These are phyloP conservation scores for Jaculus jaculus DNA, from an alignment of 2,113 vertebrate species.

Conservation along the genomic window DNA sequence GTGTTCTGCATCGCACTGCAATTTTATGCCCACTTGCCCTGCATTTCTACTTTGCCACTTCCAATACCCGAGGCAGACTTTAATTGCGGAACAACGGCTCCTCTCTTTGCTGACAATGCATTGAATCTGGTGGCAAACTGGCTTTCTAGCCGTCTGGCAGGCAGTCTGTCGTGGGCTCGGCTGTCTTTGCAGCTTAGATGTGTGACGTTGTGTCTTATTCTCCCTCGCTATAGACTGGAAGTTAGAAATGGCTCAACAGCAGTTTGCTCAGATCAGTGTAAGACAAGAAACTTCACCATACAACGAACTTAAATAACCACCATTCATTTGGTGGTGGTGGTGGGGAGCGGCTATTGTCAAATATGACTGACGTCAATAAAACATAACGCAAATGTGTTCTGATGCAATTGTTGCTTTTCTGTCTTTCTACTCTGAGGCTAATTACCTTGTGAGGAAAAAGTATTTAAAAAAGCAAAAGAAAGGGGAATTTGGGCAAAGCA, in stretches of 20 bases:
- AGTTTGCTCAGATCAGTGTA: conserved; percentile 48
- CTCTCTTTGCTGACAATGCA: conserved; percentile 1
- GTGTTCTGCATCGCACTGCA: not conserved
- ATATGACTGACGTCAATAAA: conserved; percentile 5
- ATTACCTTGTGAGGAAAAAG: conserved; percentile 41
- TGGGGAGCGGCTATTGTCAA: conserved; percentile 28
- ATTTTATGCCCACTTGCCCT: not conserved
- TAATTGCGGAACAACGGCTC: not conserved
- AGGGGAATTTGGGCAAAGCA: conserved; percentile 61
- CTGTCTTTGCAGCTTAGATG: not conserved
- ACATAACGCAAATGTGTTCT: conserved; percentile 58
- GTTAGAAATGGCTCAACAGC: conserved; percentile 44
- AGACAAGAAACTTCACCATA: conserved; percentile 50
- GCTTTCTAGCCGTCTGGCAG: not conserved
- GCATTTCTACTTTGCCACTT: conserved; percentile 39
- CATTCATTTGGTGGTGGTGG: not conserved
- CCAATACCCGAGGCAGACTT: conserved; percentile 41
- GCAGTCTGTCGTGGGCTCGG: not conserved
- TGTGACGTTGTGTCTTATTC: conserved; percentile 53
- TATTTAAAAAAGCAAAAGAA: conserved; percentile 45
- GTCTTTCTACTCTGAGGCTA: conserved; percentile 35
- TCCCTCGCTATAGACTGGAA: conserved; percentile 35
- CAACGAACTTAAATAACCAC: conserved; percentile 52
- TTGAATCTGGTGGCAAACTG: not conserved
- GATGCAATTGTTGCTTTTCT: conserved; percentile 14